phyloP scores from a whole-genome alignment of 2,113 vertebrate species.

The Guaruba guarouba region DNA sequence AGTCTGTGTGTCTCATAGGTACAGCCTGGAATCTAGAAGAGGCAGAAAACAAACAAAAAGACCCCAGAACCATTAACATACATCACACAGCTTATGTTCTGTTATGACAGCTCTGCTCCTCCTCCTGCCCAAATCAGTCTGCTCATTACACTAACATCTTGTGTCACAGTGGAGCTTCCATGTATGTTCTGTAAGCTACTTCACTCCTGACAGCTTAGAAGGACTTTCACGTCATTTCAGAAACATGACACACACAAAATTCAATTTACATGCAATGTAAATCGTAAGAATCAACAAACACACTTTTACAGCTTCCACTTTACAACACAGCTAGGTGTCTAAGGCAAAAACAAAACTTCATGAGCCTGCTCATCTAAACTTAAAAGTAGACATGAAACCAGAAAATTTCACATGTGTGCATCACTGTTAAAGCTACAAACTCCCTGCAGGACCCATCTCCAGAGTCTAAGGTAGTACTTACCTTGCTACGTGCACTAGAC shows the following conservation, averaged over 20 bases:
- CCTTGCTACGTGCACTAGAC: neutral
- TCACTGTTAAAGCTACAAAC: neutral
- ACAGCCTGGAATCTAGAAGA: neutral
- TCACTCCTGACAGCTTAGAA: neutral
- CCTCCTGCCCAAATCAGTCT: neutral
- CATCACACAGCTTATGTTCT: neutral
- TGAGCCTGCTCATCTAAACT: neutral
- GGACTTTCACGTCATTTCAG: neutral
- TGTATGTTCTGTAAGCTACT: neutral
- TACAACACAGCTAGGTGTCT: too few species aligned
- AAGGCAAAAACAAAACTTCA: neutral
- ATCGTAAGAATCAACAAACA: fast-evolving
- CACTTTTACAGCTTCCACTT: neutral
- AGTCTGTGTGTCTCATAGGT: neutral
- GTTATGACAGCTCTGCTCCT: neutral
- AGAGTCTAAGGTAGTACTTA: neutral
- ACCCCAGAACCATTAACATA: neutral
- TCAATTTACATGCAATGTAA: neutral
- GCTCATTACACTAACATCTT: neutral
- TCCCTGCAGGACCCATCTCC: neutral
- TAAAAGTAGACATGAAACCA: neutral
- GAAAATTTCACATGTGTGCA: neutral
- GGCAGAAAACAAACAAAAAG: neutral
- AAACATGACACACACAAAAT: neutral
- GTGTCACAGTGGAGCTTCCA: neutral